Percentiles rank a stretch among this genome's conserved stretches.
phyloP scores from a whole-genome alignment of 2,888 invertebrate genomes.

The Arctia plantaginis region DNA sequence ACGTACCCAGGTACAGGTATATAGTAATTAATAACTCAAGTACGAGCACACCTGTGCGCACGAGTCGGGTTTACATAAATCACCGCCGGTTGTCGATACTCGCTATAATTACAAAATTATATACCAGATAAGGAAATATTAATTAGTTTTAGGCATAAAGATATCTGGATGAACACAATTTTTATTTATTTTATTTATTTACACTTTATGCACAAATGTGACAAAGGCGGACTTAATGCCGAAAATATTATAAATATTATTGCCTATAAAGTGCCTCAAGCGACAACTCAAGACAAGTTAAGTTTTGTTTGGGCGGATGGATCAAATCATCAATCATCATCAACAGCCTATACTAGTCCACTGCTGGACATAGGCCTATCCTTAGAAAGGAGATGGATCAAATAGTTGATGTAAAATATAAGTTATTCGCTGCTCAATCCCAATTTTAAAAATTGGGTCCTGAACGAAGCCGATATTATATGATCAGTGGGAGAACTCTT shows the following conservation, averaged over 20 bases:
- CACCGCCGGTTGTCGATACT: constrained; percentile 9
- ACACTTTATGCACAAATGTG: too few relatives aligned
- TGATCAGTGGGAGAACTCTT: neutral
- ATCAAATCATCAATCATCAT: too few relatives aligned
- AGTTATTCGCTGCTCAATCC: neutral
- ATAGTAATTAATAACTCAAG: constrained; percentile 11
- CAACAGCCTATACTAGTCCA: too few relatives aligned
- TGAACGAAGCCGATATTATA: neutral
- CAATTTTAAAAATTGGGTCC: neutral
- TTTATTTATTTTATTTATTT: too few relatives aligned
- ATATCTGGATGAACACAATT: neutral
- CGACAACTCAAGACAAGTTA: too few relatives aligned
- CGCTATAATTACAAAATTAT: constrained; percentile 13
- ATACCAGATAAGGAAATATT: neutral
- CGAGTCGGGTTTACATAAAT: constrained; percentile 12
- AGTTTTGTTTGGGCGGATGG: too few relatives aligned
- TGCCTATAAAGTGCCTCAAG: neutral
- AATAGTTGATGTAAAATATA: too few relatives aligned
- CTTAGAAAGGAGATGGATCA: too few relatives aligned
- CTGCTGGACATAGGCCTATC: too few relatives aligned
- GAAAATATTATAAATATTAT: neutral
- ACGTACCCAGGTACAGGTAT: constrained; percentile 4
- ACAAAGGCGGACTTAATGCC: too few relatives aligned
- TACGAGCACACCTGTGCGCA: constrained; percentile 12
- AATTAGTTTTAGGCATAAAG: neutral